Evolutionary conservation across 2,888 invertebrate species (phyloP), one percentile per base, ranked within the genome.

Genomic region (Osedax frankpressi): DNA sequence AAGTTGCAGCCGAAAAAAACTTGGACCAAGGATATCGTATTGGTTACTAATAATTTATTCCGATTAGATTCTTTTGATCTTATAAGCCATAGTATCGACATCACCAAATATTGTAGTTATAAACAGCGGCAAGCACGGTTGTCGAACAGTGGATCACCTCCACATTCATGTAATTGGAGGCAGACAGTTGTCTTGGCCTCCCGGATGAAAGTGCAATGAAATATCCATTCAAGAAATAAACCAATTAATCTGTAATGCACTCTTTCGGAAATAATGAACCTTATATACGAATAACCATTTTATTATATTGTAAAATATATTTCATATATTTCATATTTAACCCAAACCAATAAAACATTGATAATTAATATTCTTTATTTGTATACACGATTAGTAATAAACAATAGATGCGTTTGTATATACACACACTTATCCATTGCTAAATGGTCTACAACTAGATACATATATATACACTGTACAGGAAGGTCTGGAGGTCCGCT

Each of bases 401-500:
- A 44, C 19, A 11, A 44, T 44, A 44, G 44, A 44, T 44, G 6
- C 19, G 44, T 44, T 11, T 11, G 6, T 44, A 44, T 44, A 44
- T 44, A 44, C 44, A 44, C 44, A 44, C 44, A 19, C 44, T n/a
- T n/a, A 44, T 44, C 44, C 19, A 44, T 44, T 44, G 19, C 44
- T 44, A 44, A 44, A 44, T 11, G 6, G 44, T 44, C 44, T 44
- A 44, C 44, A 44, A 11, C 44, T 44, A 44, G 19, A 11, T 44
- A 44, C 44, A 65, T 65, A 26, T 26, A n/a, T 65, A 65, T 26
- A 65, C 81, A 81, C n/a, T n/a, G n/a, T n/a, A n/a, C n/a, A n/a
- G n/a, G n/a, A n/a, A n/a, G n/a, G n/a, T n/a, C n/a, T n/a, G n/a
- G n/a, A n/a, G n/a, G n/a, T n/a, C n/a, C n/a, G n/a, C n/a, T n/a